Evolutionary conservation across 2,888 invertebrate species (phyloP).

Genomic region (Spatulosminthurus flaviceps): DNA sequence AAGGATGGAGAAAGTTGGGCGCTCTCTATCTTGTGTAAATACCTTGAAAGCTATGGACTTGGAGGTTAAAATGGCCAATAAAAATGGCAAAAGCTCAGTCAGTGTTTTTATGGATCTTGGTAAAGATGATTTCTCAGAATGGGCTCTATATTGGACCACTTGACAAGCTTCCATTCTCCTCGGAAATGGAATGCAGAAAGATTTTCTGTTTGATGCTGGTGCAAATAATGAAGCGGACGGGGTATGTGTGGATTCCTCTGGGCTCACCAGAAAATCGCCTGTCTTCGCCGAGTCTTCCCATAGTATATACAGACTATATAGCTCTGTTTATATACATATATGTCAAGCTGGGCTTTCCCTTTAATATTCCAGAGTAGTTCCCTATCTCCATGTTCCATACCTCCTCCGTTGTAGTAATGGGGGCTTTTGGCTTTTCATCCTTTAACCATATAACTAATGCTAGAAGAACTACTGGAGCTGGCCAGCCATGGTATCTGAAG

Average conservation of each 20-base stretch:
- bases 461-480: too few relatives aligned
- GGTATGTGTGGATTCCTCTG: constrained; percentile 30
- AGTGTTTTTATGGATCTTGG: constrained; percentile 45
- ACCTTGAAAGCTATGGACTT: constrained; percentile 17
- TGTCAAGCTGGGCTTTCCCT: background rate
- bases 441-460: background rate
- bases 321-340: too few relatives aligned
- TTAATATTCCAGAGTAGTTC: background rate
- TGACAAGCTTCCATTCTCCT: constrained; percentile 33
- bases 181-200: constrained; percentile 40
- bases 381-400: background rate
- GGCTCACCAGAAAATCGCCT: constrained; percentile 26
- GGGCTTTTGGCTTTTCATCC: background rate
- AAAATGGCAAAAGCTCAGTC: constrained; percentile 41
- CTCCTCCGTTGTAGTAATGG: too few relatives aligned
- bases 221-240: constrained; percentile 41
- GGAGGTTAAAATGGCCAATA: constrained; percentile 41
- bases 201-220: constrained; percentile 43
- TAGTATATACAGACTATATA: too few relatives aligned
- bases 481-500: too few relatives aligned
- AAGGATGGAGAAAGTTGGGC: background rate
- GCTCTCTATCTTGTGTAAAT: constrained; percentile 28
- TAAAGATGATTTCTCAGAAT: constrained; percentile 41
- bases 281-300: background rate
- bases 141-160: constrained; percentile 30